Percentiles rank a stretch among this genome's conserved stretches.
These are phyloP conservation scores for Aeoliscus strigatus DNA, from an alignment of 2,797 vertebrate species.

Conservation along the genomic window DNA sequence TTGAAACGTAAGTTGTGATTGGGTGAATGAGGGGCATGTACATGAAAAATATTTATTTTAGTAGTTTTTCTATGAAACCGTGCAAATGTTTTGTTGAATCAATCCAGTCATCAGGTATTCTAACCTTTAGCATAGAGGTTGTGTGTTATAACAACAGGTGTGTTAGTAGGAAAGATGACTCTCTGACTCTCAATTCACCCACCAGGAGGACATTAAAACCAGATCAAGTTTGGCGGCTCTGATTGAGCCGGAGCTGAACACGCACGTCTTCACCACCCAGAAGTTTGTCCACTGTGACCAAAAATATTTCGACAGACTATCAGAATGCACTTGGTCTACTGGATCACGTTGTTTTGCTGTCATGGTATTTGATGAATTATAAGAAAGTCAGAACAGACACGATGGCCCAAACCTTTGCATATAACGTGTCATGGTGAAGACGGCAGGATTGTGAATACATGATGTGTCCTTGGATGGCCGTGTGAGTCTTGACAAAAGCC, in stretches of 20 bases:
- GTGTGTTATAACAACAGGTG: background rate
- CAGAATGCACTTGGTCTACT: too few relatives aligned
- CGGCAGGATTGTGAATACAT: slow-evolving; percentile 14
- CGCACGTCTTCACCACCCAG: too few relatives aligned
- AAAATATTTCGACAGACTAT: too few relatives aligned
- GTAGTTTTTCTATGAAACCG: too few relatives aligned
- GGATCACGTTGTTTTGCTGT: too few relatives aligned
- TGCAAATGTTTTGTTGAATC: too few relatives aligned
- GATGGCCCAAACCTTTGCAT: slow-evolving; percentile 6
- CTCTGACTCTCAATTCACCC: background rate
- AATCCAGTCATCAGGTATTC: too few relatives aligned
- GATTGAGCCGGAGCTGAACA: background rate
- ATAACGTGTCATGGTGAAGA: slow-evolving; percentile 14
- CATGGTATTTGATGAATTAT: background rate
- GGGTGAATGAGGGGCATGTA: too few relatives aligned
- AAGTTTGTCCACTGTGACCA: background rate
- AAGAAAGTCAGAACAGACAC: slow-evolving; percentile 1
- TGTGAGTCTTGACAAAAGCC: slow-evolving; percentile 24
- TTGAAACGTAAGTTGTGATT: too few relatives aligned
- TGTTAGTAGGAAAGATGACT: background rate
- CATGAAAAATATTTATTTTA: too few relatives aligned
- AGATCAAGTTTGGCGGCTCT: background rate
- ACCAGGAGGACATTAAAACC: background rate
- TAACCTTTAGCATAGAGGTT: too few relatives aligned
- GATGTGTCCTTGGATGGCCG: slow-evolving; percentile 11